Percentiles rank a stretch among this genome's conserved stretches.
These are phyloP conservation scores for pig (Sus scrofa) DNA, from an alignment of 2,113 vertebrate genomes.

Conservation along the genomic window DNA sequence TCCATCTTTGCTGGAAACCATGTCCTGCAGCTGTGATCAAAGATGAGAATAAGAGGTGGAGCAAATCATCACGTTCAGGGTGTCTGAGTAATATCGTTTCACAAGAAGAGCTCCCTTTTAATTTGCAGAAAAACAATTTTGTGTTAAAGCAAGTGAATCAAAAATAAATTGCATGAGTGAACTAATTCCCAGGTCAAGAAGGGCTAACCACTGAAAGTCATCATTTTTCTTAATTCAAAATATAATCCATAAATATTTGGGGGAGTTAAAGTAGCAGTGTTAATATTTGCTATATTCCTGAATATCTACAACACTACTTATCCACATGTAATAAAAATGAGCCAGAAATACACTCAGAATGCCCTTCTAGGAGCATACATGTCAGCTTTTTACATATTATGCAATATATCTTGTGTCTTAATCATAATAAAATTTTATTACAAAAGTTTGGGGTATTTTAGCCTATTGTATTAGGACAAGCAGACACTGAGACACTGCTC, in stretches of 20 bases:
- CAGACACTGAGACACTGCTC: not conserved
- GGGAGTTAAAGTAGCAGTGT: not conserved
- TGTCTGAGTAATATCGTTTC: not conserved
- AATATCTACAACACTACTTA: not conserved
- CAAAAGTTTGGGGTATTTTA: conserved; percentile 23
- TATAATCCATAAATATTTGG: not conserved
- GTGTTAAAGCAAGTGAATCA: conserved; percentile 30
- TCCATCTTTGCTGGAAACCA: not conserved
- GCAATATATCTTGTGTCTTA: not conserved
- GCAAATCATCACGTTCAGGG: not conserved
- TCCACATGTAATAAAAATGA: not conserved
- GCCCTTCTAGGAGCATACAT: not conserved
- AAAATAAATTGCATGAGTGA: conserved; percentile 39
- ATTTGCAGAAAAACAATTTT: conserved; percentile 19
- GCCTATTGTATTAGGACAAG: not conserved
- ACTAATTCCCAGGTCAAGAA: conserved; percentile 12
- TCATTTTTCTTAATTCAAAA: not conserved
- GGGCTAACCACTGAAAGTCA: not conserved
- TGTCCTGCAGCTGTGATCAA: not conserved
- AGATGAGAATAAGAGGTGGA: not conserved
- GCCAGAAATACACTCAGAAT: conserved; percentile 6
- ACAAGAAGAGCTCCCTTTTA: not conserved
- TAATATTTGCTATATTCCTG: not conserved
- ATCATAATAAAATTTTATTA: not conserved
- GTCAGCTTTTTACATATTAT: not conserved